phyloP scores from a whole-genome alignment of 2,797 vertebrate species.

The Smutsia temminckii region DNA sequence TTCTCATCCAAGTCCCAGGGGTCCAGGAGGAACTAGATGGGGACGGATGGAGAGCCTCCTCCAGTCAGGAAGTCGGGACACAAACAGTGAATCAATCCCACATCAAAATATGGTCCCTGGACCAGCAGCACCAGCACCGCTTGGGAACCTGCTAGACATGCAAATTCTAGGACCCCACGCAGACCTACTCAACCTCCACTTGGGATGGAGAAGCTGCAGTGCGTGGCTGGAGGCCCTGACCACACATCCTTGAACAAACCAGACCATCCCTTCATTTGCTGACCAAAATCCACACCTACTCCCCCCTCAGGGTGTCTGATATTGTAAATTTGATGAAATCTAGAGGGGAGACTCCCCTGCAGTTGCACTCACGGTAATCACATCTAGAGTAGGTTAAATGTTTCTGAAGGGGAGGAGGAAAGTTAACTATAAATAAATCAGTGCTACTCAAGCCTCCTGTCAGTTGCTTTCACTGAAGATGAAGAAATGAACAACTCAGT shows the following conservation, averaged over 20 bases:
- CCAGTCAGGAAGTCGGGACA: neutral
- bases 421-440: conserved; percentile 48
- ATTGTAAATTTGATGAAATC: conserved; percentile 39
- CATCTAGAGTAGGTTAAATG: conserved; percentile 45
- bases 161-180: neutral
- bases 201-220: neutral
- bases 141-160: conserved; percentile 3
- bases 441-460: neutral
- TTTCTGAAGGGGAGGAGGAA: neutral
- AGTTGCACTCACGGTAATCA: neutral
- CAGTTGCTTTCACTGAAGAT: conserved; percentile 10
- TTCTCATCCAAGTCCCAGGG: neutral
- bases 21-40: neutral
- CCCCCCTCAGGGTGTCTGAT: neutral
- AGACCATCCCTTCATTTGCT: conserved; percentile 59
- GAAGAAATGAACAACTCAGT: neutral
- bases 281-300: neutral
- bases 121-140: neutral
- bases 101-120: neutral
- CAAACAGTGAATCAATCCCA: neutral
- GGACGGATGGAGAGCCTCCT: neutral
- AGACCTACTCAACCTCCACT: neutral
- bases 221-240: neutral
- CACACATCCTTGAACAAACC: neutral
- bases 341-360: conserved; percentile 29